phyloP scores from a whole-genome alignment of 2,888 invertebrate species.

The Leptothorax acervorum region DNA sequence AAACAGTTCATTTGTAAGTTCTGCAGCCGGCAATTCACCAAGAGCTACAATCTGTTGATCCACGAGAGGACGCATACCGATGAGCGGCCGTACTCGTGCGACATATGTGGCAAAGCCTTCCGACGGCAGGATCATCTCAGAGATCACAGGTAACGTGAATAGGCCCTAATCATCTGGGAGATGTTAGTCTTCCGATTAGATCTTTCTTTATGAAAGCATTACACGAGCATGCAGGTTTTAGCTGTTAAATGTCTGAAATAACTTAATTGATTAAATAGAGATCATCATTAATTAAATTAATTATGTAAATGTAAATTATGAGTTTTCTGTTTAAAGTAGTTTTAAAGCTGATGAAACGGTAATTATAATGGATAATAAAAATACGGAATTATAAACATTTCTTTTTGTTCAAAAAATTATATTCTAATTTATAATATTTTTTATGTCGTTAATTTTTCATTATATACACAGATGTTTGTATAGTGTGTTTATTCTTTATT shows the following conservation, averaged over 20 bases:
- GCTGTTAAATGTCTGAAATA: not conserved
- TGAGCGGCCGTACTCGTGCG: conserved; percentile 98
- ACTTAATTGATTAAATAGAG: conserved; percentile 4
- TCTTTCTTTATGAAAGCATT: not conserved
- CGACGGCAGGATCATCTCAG: conserved; percentile 98
- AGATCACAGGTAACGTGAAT: conserved; percentile 93
- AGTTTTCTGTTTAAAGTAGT: not conserved
- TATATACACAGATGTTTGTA: not conserved
- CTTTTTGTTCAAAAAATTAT: not conserved
- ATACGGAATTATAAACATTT: not conserved
- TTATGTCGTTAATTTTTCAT: not conserved
- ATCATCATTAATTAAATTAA: not conserved
- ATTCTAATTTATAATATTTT: not conserved
- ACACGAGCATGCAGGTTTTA: not conserved
- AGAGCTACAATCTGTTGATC: conserved; percentile 99
- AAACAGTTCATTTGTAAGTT: conserved; percentile 99
- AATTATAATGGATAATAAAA: conserved; percentile 10
- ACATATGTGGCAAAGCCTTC: conserved; percentile 99
- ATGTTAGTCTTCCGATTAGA: not conserved
- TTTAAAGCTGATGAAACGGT: not conserved
- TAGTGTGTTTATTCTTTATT: not conserved
- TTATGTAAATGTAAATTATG: not conserved
- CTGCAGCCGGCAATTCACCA: conserved; percentile 98
- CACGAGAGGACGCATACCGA: conserved; percentile 99
- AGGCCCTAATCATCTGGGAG: not conserved